A percentile compares a stretch with the other conserved stretches of the same genome.
Conservation (phyloP, 2,113 vertebrate genomes). For the Cepphus grylle region DNA sequence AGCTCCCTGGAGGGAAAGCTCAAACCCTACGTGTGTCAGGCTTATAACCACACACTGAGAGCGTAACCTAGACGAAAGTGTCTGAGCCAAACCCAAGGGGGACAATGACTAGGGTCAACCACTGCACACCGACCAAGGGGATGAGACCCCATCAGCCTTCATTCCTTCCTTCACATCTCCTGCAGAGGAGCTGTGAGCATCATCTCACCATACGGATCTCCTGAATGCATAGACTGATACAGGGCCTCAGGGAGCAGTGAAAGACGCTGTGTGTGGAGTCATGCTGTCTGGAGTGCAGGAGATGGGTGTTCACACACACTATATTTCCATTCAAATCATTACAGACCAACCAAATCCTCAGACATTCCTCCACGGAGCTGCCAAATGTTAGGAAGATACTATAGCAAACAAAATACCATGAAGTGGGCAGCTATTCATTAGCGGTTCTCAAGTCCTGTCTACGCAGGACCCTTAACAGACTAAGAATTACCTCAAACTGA, state of each 20-base stretch:
- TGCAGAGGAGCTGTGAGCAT: neutral
- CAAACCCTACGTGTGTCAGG: neutral
- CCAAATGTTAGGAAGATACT: neutral
- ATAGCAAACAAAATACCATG: neutral
- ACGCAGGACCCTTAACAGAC: neutral
- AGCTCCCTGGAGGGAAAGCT: neutral
- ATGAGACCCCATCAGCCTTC: neutral
- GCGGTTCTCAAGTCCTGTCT: neutral
- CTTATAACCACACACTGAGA: neutral
- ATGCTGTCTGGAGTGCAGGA: neutral
- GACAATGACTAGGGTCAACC: neutral
- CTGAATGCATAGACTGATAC: neutral
- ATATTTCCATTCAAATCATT: neutral
- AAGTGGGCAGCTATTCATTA: neutral
- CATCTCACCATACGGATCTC: neutral
- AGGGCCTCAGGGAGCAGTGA: neutral
- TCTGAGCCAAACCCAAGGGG: neutral
- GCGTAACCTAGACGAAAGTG: neutral
- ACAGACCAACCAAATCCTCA: neutral
- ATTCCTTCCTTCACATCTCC: neutral
- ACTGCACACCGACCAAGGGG: accelerated
- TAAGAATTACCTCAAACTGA: neutral
- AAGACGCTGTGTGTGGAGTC: accelerated
- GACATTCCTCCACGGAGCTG: neutral
- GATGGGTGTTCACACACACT: neutral